Conservation (phyloP, 2,888 invertebrate genomes). For the Plagodis pulveraria region DNA sequence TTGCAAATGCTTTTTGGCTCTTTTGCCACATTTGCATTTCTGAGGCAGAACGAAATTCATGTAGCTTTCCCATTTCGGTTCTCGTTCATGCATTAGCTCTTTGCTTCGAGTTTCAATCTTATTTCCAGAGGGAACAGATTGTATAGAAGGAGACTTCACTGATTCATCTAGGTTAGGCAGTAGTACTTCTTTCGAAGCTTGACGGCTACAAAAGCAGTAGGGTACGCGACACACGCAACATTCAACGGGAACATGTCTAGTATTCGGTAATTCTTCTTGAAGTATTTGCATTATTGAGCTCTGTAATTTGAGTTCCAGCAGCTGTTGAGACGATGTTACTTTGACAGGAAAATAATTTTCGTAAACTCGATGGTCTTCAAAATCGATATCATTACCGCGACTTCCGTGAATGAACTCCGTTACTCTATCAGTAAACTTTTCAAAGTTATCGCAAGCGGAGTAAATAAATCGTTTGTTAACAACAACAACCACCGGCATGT, state of each 20-base stretch:
- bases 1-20: slow-evolving; percentile 61
- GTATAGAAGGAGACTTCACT: slow-evolving; percentile 28
- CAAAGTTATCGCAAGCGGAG: slow-evolving; percentile 70
- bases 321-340: slow-evolving; percentile 50
- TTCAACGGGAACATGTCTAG: slow-evolving; percentile 48
- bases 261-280: slow-evolving; percentile 62
- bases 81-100: slow-evolving; percentile 58
- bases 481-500: slow-evolving; percentile 67
- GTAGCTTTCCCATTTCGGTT: slow-evolving; percentile 70
- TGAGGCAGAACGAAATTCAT: slow-evolving; percentile 55
- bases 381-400: slow-evolving; percentile 55
- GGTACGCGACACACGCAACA: slow-evolving; percentile 60
- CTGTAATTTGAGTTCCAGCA: slow-evolving; percentile 60
- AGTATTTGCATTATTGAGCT: slow-evolving; percentile 71
- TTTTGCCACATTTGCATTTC: slow-evolving; percentile 59
- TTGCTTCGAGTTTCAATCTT: slow-evolving; percentile 48
- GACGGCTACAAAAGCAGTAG: slow-evolving; percentile 58
- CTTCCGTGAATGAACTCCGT: slow-evolving; percentile 56
- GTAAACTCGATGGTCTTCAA: slow-evolving; percentile 60
- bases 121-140: slow-evolving; percentile 41
- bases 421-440: slow-evolving; percentile 61
- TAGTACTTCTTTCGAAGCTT: slow-evolving; percentile 36
- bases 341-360: slow-evolving; percentile 58
- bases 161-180: slow-evolving; percentile 8
- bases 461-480: slow-evolving; percentile 71